Evolutionary conservation across 2,797 vertebrate species (phyloP).

Genomic region (Tympanoctomys barrerae): DNA sequence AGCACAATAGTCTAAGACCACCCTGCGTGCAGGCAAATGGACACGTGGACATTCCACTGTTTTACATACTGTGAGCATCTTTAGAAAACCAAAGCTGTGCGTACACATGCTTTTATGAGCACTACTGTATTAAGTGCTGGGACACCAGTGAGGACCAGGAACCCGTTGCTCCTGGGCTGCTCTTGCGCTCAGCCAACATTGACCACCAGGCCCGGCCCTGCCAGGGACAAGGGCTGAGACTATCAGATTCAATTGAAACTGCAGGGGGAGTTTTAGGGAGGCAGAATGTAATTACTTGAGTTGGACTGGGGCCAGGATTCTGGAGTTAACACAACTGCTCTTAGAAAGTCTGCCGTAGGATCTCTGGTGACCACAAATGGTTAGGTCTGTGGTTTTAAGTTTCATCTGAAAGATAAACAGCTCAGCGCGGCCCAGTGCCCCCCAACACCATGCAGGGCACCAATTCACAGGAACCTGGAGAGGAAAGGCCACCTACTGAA

Average conservation of each 20-base stretch:
- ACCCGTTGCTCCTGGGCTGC: conserved; percentile 33
- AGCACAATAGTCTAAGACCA: neutral
- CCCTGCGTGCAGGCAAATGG: neutral
- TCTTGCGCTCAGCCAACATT: conserved; percentile 31
- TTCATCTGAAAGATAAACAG: conserved; percentile 80
- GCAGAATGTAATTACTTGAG: conserved; percentile 89
- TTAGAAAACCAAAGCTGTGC: neutral
- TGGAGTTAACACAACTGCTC: conserved; percentile 86
- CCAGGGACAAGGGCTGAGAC: conserved; percentile 78
- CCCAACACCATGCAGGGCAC: conserved; percentile 74
- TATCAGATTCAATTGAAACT: conserved; percentile 83
- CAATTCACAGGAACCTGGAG: conserved; percentile 77
- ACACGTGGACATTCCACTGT: neutral
- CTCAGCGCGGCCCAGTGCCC: conserved; percentile 72
- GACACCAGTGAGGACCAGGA: neutral
- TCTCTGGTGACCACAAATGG: conserved; percentile 86
- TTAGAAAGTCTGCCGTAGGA: conserved; percentile 86
- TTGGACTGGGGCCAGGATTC: conserved; percentile 87
- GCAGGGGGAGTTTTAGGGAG: conserved; percentile 85
- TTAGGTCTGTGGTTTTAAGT: conserved; percentile 83
- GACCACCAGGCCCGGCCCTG: neutral
- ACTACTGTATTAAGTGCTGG: conserved; percentile 32
- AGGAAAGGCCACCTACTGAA: conserved; percentile 84
- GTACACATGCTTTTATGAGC: neutral
- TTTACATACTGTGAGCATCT: neutral